Conservation (phyloP, 1,140 invertebrate species). For the Cydia strobilella region DNA sequence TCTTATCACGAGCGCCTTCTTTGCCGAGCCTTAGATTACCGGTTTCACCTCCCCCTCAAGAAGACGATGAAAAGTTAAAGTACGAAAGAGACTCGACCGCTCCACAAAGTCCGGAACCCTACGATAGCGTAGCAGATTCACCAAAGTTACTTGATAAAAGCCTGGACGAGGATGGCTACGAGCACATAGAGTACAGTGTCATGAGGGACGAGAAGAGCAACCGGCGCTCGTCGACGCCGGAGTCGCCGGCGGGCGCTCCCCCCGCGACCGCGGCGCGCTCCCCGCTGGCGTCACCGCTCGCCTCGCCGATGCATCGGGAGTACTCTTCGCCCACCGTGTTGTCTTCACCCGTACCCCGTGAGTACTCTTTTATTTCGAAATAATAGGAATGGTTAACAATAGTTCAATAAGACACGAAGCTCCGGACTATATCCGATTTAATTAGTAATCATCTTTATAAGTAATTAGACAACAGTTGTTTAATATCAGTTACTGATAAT, state of each 20-base stretch:
- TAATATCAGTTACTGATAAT: too few relatives aligned
- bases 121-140: constrained; percentile 42
- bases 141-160: constrained; percentile 42
- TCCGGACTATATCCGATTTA: too few relatives aligned
- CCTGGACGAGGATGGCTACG: constrained; percentile 63
- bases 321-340: constrained; percentile 59
- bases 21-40: constrained; percentile 32
- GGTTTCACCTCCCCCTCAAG: constrained; percentile 46
- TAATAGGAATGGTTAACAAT: background rate
- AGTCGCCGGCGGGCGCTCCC: constrained; percentile 54
- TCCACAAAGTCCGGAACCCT: constrained; percentile 42
- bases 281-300: constrained; percentile 79
- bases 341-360: constrained; percentile 64
- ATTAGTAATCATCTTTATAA: too few relatives aligned
- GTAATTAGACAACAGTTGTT: too few relatives aligned
- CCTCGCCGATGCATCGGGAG: constrained; percentile 73
- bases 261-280: constrained; percentile 71
- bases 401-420: too few relatives aligned
- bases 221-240: constrained; percentile 67
- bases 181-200: constrained; percentile 58
- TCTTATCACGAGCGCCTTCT: constrained; percentile 5
- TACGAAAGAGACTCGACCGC: constrained; percentile 42
- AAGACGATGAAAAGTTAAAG: constrained; percentile 44
- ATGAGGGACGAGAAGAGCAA: constrained; percentile 66
- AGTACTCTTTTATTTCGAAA: constrained; percentile 41